Evolutionary conservation across 2,888 invertebrate species (phyloP), one percentile per base, ranked within the genome.

Genomic region (Synanthedon tipuliformis): DNA sequence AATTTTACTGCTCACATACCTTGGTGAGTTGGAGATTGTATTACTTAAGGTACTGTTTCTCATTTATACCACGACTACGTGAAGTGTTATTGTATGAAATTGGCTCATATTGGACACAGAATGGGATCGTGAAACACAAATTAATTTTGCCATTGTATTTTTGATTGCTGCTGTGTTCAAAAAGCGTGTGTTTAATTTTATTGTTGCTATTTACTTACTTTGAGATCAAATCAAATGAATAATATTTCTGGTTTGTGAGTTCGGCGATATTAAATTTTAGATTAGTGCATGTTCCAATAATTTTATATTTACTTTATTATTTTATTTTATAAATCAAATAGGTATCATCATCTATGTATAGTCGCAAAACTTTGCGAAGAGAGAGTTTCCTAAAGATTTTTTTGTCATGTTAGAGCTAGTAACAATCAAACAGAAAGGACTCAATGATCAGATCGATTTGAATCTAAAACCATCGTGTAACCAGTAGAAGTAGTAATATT

Each of bases 41-140:
- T 34, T 34, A 34, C 34, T 34, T 34, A 34, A 10, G 34, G 8
- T 10, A 34, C 45, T n/a, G 45, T 45, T 34, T 45, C 45, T 45
- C 45, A 7, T 12, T 45, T 45, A 45, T 45, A 45, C 45, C 63
- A 71, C 73, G 75, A 73, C 74, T 72, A 71, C 63, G 23, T 34
- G 61, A 66, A 65, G 65, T 81, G 79, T 81, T 83, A 73, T 81
- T 82, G 69, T 81, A 75, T 72, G 75, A 80, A 79, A 82, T 82
- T 81, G 78, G 66, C 64, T 68, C 58, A 60, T 64, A 62, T 64
- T 63, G 72, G 70, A 65, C 61, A 55, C 57, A 55, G 56, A 60
- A 58, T 63, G 65, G 68, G 75, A 65, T 62, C 61, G 62, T 60
- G 62, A 53, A 60, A 59, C 61, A 71, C 68, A 71, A 72, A 75